Evolutionary conservation across 2,113 vertebrate genomes (phyloP).

Genomic region (Papio anubis): DNA sequence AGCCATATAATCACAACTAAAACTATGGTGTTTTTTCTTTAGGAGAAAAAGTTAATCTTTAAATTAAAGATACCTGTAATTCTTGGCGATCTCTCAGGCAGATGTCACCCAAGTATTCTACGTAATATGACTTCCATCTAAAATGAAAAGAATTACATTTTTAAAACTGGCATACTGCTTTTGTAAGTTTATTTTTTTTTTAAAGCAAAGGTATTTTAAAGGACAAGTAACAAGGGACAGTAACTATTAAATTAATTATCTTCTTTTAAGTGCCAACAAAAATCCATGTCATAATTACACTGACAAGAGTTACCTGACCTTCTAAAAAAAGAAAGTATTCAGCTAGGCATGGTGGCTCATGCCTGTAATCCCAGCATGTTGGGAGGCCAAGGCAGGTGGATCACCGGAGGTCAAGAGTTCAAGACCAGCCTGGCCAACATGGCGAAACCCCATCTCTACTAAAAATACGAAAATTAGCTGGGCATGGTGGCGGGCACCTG

Average conservation of each 20-base stretch:
- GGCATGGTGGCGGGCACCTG: neutral
- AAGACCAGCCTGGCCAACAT: too few species aligned
- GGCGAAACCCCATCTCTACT: too few species aligned
- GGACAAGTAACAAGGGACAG: neutral
- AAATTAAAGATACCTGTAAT: slow-evolving; percentile 70
- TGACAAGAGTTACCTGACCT: neutral
- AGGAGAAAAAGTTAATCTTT: slow-evolving; percentile 31
- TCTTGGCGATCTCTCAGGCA: slow-evolving; percentile 57
- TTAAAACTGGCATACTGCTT: neutral
- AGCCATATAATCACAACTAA: slow-evolving; percentile 40
- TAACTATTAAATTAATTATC: neutral
- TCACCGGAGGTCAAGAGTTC: too few species aligned
- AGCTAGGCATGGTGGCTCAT: too few species aligned
- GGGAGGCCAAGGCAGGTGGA: too few species aligned
- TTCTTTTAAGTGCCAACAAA: neutral
- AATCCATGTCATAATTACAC: neutral
- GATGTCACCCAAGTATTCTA: slow-evolving; percentile 51
- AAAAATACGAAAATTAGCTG: too few species aligned
- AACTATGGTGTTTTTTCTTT: slow-evolving; percentile 22
- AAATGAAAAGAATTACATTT: slow-evolving; percentile 57
- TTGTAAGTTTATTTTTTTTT: slow-evolving; percentile 12
- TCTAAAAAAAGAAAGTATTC: neutral
- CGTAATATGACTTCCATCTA: slow-evolving; percentile 76
- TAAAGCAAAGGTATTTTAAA: slow-evolving; percentile 54
- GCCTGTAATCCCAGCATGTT: too few species aligned